These are phyloP conservation scores for Endotricha flammealis DNA, from an alignment of 2,888 invertebrate genomes.

Conservation along the genomic window DNA sequence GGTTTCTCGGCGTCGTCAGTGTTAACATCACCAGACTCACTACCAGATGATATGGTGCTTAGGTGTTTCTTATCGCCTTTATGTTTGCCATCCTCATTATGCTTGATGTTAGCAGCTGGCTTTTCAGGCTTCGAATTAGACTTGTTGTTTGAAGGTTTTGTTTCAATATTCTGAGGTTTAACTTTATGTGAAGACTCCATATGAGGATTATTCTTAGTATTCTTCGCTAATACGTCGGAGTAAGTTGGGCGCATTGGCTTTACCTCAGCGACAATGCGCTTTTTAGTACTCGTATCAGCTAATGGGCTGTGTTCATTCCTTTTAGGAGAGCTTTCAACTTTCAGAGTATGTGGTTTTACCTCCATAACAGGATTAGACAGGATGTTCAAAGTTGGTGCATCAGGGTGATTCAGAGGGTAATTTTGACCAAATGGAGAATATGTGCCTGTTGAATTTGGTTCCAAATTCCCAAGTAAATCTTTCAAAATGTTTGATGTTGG, in stretches of 20 bases:
- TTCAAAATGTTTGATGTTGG: slow-evolving; percentile 80
- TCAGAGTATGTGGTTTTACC: slow-evolving; percentile 38
- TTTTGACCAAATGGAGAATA: slow-evolving; percentile 85
- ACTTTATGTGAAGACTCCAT: slow-evolving; percentile 68
- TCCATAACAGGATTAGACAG: slow-evolving; percentile 48
- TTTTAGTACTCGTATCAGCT: slow-evolving; percentile 78
- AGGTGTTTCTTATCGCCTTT: slow-evolving; percentile 59
- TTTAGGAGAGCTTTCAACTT: slow-evolving; percentile 57
- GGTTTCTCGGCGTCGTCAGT: slow-evolving; percentile 62
- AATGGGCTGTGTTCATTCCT: slow-evolving; percentile 64
- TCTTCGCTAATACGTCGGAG: slow-evolving; percentile 89
- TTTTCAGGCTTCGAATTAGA: slow-evolving; percentile 59
- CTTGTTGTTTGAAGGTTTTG: slow-evolving; percentile 55
- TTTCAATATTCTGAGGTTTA: slow-evolving; percentile 60
- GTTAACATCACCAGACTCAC: slow-evolving; percentile 69
- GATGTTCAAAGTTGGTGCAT: slow-evolving; percentile 52
- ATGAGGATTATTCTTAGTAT: slow-evolving; percentile 68
- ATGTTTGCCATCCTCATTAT: slow-evolving; percentile 53
- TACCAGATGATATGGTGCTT: slow-evolving; percentile 63
- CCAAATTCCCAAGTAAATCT: slow-evolving; percentile 85
- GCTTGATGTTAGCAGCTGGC: slow-evolving; percentile 37
- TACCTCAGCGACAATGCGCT: slow-evolving; percentile 89
- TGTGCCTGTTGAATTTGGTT: slow-evolving; percentile 84
- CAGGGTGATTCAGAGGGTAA: slow-evolving; percentile 72
- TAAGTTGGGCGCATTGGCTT: slow-evolving; percentile 92